Evolutionary conservation across 2,888 invertebrate genomes (phyloP).

Genomic region (Tipula unca): DNA sequence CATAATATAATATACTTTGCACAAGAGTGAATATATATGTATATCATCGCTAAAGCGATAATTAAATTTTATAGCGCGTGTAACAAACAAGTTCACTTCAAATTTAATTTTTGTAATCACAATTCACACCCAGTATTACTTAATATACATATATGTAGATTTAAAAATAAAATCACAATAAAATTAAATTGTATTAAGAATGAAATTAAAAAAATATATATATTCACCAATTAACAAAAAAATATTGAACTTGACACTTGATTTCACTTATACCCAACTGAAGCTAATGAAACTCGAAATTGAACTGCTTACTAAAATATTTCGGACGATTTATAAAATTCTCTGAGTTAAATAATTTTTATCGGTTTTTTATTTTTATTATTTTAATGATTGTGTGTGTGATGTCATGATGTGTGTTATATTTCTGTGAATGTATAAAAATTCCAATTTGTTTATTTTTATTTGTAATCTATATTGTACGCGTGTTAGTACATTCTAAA

Average conservation of each 20-base stretch:
- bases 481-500: background rate
- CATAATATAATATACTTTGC: too few relatives aligned
- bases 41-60: background rate
- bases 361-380: background rate
- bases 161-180: background rate
- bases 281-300: background rate
- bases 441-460: background rate
- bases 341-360: background rate
- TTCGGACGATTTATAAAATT: background rate
- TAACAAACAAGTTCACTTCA: background rate
- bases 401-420: background rate
- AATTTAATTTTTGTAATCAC: background rate
- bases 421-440: background rate
- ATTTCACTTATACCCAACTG: background rate
- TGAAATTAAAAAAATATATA: background rate
- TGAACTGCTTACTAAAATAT: background rate
- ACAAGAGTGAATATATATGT: too few relatives aligned
- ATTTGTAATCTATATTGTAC: background rate
- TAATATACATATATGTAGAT: background rate
- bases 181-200: background rate
- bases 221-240: background rate
- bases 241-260: background rate
- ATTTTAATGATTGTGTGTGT: background rate
- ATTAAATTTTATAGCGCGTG: background rate
- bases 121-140: background rate